Base-by-base conservation (phyloP, 2,113 vertebrate genomes). In the Serilophus lunatus region DNA sequence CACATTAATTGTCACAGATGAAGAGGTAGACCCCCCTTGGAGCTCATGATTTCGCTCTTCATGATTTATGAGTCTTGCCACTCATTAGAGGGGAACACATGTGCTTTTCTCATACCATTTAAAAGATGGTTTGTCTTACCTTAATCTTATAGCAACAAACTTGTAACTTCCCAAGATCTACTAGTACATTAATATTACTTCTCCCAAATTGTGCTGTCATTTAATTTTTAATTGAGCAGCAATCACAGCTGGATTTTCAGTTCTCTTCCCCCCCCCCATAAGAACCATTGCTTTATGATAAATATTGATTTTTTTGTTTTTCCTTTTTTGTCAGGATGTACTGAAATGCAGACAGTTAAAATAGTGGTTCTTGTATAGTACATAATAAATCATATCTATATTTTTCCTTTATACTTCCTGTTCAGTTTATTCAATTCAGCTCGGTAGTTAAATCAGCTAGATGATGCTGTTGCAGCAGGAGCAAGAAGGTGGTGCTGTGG, bases 301-400 rank as follows among this genome's bases (percentile, higher is more conserved):
- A 93, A 76, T 59, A 92, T 3, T 76, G 60, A 17, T 85, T 5
- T 49, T 40, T 14, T 61, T 44, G n/a, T 17, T 31, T 8, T 20
- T 1, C 6, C 9, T 7, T 61, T 33, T 91, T 40, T 83, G 23
- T 76, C 93, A 88, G 92, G 92, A 75, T 94, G 68, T 92, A 35
- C 82, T 76, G 83, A 95, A 95, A 91, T 65, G 68, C 51, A 94
- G 93, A 93, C 94, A 92, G 97, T 97, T 97, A 96, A 96, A 93
- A 92, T 23, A 28, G 79, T 88, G 79, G 90, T 91, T 95, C 84
- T 91, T 94, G 18, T 68, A 31, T 71, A 86, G 86, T 40, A 47
- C 56, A 70, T 82, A 91, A 96, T 96, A 95, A 95, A 97, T 97
- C 93, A 94, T 88, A 80, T 81, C 90, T 88, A 95, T 86, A 85